These are phyloP conservation scores for Sylvia borin DNA, from an alignment of 2,797 vertebrate species.

Conservation along the genomic window DNA sequence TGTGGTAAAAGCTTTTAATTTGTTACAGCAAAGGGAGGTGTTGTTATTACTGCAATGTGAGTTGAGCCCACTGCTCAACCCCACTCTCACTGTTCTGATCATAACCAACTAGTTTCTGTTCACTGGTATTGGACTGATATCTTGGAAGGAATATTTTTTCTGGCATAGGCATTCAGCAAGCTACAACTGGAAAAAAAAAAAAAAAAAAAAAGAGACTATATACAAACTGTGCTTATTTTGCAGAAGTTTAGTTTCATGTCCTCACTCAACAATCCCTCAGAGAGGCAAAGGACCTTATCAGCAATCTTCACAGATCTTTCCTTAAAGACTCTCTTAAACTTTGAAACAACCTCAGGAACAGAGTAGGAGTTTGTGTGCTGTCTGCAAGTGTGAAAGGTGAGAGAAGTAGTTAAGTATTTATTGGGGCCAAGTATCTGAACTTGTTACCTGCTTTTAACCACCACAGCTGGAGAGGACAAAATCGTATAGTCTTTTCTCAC, in stretches of 20 bases:
- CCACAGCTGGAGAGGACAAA: background rate
- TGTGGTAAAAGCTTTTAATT: background rate
- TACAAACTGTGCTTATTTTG: background rate
- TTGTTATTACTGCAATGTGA: background rate
- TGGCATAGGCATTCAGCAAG: background rate
- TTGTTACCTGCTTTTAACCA: background rate
- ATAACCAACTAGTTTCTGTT: background rate
- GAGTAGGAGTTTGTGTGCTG: background rate
- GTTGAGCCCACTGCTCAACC: background rate
- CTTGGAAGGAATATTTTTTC: background rate
- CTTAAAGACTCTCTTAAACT: background rate
- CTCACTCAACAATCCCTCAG: background rate
- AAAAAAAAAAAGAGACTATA: fast-evolving
- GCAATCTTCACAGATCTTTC: background rate
- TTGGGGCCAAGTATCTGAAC: background rate
- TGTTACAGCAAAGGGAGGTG: background rate
- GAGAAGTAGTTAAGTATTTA: background rate
- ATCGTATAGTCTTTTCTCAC: background rate
- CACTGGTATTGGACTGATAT: background rate
- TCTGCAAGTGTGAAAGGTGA: background rate
- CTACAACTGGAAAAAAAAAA: background rate
- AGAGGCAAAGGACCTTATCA: background rate
- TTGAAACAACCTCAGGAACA: background rate
- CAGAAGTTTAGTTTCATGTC: background rate
- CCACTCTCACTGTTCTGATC: background rate